Conservation (phyloP, 2,888 invertebrate genomes). For the Oxycera nigricornis region DNA sequence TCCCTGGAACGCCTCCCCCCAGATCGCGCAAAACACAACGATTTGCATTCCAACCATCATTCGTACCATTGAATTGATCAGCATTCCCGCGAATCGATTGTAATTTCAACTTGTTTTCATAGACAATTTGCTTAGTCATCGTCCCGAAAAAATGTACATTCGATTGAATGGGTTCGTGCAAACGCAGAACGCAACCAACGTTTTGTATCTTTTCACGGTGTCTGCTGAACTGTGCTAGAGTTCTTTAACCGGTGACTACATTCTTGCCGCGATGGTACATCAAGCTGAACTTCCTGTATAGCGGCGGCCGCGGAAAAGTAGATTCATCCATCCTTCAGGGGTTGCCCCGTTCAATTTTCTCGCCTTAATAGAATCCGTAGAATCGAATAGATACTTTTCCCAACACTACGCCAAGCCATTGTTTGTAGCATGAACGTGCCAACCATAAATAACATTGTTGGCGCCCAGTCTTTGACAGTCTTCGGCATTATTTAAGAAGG, state of each 20-base stretch:
- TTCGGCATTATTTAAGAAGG: neutral
- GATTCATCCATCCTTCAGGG: neutral
- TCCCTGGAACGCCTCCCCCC: too few relatives aligned
- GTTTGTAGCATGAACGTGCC: conserved; percentile 38
- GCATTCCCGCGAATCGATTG: too few relatives aligned
- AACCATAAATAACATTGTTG: conserved; percentile 43
- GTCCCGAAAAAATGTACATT: neutral
- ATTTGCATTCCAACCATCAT: too few relatives aligned
- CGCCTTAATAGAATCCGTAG: neutral
- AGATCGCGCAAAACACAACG: too few relatives aligned
- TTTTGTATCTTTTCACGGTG: neutral
- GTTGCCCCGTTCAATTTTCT: neutral
- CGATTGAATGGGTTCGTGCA: neutral
- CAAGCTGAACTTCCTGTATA: neutral
- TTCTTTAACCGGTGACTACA: neutral
- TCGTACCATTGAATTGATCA: too few relatives aligned
- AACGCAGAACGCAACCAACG: neutral
- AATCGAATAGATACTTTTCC: neutral
- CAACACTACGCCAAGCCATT: neutral
- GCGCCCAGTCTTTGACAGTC: conserved; percentile 40
- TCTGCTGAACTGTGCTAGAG: neutral
- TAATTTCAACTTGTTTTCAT: neutral
- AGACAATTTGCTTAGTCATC: neutral
- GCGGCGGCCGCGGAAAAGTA: neutral
- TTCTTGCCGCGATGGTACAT: neutral